phyloP scores from a whole-genome alignment of 2,113 vertebrate species.

The Vidua macroura region DNA sequence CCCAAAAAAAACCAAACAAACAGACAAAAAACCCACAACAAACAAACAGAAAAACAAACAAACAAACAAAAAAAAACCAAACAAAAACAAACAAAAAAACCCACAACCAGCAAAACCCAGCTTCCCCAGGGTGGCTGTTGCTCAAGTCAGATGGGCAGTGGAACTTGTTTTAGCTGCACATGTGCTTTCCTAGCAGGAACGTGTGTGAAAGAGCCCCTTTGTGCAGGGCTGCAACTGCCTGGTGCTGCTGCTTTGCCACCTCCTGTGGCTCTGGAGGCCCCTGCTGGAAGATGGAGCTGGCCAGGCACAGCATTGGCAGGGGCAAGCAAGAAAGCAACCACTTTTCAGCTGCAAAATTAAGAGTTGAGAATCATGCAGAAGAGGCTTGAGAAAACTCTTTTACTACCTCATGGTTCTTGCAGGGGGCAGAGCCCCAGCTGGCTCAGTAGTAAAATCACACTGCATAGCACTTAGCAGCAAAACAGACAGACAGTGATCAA shows the following conservation, averaged over 20 bases:
- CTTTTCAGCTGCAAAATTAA: not conserved
- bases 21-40: no score
- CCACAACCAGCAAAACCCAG: not conserved
- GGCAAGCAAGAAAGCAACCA: not conserved
- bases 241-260: not conserved
- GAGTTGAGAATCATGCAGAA: not conserved
- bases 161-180: slow-evolving; percentile 23
- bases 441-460: not conserved
- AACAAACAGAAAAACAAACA: no score
- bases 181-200: slow-evolving; percentile 25
- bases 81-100: not conserved
- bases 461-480: not conserved
- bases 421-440: slow-evolving; percentile 1
- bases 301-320: rapidly evolving
- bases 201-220: slow-evolving; percentile 45
- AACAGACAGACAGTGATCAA: slow-evolving; percentile 26
- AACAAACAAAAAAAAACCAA: not conserved
- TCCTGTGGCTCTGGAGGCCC: slow-evolving; percentile 42
- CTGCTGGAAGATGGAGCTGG: slow-evolving; percentile 43
- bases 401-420: not conserved
- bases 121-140: slow-evolving; percentile 9
- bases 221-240: slow-evolving; percentile 43
- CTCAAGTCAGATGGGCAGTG: slow-evolving; percentile 39
- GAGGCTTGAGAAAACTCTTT: not conserved
- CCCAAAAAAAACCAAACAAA: no score